A percentile compares a stretch with the other conserved stretches of the same genome.
Conservation (phyloP, 2,113 vertebrate species). For the Scophthalmus maximus region DNA sequence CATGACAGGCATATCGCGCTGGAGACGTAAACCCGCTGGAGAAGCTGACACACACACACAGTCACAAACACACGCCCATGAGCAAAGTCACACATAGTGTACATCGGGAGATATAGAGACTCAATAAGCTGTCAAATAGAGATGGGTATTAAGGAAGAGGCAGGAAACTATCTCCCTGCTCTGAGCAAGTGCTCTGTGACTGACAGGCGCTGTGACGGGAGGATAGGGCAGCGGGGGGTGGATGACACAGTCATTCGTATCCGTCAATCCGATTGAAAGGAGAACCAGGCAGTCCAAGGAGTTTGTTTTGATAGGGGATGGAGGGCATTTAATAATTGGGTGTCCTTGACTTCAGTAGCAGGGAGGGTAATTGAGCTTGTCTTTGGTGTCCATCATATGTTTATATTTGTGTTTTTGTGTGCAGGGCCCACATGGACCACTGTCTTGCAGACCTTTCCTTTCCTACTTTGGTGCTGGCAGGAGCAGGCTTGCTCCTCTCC, state of each 20-base stretch:
- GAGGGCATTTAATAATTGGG: constrained; percentile 71
- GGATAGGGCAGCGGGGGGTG: constrained; percentile 71
- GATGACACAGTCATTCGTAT: constrained; percentile 77
- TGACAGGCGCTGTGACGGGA: constrained; percentile 77
- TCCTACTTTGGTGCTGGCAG: constrained; percentile 76
- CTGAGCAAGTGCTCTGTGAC: constrained; percentile 77
- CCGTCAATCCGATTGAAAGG: constrained; percentile 79
- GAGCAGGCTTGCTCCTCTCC: constrained; percentile 69
- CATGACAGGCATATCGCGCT: constrained; percentile 81
- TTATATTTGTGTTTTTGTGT: constrained; percentile 34
- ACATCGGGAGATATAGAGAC: constrained; percentile 79
- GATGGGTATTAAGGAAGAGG: constrained; percentile 83
- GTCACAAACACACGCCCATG: constrained; percentile 54
- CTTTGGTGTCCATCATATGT: constrained; percentile 57
- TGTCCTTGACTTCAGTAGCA: constrained; percentile 70
- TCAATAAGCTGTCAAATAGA: constrained; percentile 84
- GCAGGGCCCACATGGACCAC: constrained; percentile 83
- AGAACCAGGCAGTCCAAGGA: constrained; percentile 68
- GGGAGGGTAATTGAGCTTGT: constrained; percentile 60
- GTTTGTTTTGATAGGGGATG: constrained; percentile 76
- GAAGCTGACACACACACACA: constrained; percentile 71
- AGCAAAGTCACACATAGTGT: constrained; percentile 70
- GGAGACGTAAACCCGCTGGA: constrained; percentile 77
- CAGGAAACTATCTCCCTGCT: constrained; percentile 79
- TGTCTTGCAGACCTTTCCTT: constrained; percentile 78